phyloP scores from a whole-genome alignment of 2,888 invertebrate species.

The Odiellus spinosus region DNA sequence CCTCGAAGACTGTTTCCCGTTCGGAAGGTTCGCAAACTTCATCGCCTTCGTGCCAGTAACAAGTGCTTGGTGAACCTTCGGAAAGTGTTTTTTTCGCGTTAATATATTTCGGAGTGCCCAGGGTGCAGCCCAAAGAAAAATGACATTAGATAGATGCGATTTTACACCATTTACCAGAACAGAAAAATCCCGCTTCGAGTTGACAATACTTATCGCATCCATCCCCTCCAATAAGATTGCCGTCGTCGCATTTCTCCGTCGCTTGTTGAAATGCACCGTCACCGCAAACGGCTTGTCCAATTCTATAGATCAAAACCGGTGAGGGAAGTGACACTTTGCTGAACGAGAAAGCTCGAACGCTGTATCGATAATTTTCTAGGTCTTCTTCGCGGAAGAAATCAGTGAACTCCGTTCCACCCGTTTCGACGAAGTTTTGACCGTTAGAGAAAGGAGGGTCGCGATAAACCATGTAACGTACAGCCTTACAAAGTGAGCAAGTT shows the following conservation, averaged over 20 bases:
- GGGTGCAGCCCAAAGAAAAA: no score
- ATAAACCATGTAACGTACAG: background rate
- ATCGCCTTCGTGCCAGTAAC: conserved; percentile 4
- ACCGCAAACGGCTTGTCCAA: conserved; percentile 1
- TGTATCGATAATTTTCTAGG: background rate
- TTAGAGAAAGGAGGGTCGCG: background rate
- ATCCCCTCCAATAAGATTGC: background rate
- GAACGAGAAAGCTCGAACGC: background rate
- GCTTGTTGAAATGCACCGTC: background rate
- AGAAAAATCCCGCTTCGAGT: conserved; percentile 1
- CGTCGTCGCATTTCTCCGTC: conserved; percentile 3
- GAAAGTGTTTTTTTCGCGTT: no score
- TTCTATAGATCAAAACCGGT: background rate
- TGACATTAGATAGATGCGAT: no score
- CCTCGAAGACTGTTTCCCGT: background rate
- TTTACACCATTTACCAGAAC: conserved; percentile 1
- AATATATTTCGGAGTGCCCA: no score
- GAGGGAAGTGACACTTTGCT: background rate
- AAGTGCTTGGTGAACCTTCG: conserved; percentile 2
- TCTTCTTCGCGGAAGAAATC: background rate
- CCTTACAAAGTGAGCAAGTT: conserved; percentile 1
- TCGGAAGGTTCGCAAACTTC: conserved; percentile 4
- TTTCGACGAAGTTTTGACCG: background rate
- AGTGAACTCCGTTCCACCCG: background rate
- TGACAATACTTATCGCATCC: conserved; percentile 2